Evolutionary conservation across 2,888 invertebrate genomes (phyloP).

Genomic region (Drosophila stalkeri): DNA sequence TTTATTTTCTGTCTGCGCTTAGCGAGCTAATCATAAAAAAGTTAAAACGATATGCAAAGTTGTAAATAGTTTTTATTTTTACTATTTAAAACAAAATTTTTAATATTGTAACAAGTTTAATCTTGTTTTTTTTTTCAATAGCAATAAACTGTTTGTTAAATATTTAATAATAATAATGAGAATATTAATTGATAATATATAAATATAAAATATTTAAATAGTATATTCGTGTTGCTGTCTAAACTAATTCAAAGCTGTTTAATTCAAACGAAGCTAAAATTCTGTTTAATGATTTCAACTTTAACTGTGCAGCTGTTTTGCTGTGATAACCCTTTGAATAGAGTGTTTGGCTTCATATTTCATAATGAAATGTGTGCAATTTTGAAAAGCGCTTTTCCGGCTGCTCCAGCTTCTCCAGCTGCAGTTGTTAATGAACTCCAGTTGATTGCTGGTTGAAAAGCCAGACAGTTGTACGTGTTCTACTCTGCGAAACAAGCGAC

Average conservation of each 20-base stretch:
- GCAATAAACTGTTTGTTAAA: not conserved
- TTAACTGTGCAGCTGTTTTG: slow-evolving; percentile 3
- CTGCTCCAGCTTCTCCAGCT: slow-evolving; percentile 29
- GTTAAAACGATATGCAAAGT: slow-evolving; percentile 14
- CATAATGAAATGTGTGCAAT: slow-evolving; percentile 32
- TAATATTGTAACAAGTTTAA: not conserved
- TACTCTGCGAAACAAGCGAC: slow-evolving; percentile 1
- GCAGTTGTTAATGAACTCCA: slow-evolving; percentile 64
- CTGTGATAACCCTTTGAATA: slow-evolving; percentile 7
- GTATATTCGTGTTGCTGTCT: too few species aligned
- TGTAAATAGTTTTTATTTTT: slow-evolving; percentile 2
- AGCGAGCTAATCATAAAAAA: slow-evolving; percentile 16
- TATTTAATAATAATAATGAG: too few species aligned
- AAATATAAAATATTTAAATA: too few species aligned
- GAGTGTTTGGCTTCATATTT: slow-evolving; percentile 31
- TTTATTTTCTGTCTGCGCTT: slow-evolving; percentile 19
- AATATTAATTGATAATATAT: too few species aligned
- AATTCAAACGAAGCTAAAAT: not conserved
- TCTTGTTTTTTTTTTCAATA: not conserved
- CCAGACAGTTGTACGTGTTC: slow-evolving; percentile 26
- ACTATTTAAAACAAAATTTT: not conserved
- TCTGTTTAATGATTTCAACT: not conserved
- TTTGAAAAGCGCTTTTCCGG: slow-evolving; percentile 38
- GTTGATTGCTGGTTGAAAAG: slow-evolving; percentile 47
- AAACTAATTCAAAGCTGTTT: too few species aligned